These are phyloP conservation scores for Nannoperca australis DNA, from an alignment of 2,797 vertebrate genomes.

Conservation along the genomic window DNA sequence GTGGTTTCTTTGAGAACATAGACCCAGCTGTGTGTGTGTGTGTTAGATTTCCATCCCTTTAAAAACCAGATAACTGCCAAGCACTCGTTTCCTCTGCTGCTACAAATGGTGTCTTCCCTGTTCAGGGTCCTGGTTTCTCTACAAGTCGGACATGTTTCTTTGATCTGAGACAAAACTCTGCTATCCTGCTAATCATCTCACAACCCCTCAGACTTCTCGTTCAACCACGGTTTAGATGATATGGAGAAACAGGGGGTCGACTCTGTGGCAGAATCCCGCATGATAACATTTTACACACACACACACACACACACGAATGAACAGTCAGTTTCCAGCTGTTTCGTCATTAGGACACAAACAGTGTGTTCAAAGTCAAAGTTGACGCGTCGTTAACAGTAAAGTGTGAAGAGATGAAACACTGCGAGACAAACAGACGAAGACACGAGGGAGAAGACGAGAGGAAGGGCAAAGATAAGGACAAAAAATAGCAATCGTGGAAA, in stretches of 20 bases:
- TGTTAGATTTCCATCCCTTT: not conserved
- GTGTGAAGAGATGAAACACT: not conserved
- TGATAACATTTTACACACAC: not conserved
- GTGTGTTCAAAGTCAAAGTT: conserved; percentile 37
- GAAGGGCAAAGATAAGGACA: conserved; percentile 12
- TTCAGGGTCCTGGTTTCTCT: not conserved
- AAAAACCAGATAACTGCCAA: not conserved
- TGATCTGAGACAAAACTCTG: not conserved
- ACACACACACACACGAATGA: not conserved
- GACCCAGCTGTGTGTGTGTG: no score
- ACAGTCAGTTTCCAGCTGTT: conserved; percentile 8
- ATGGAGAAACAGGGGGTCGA: not conserved
- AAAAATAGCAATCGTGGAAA: not conserved
- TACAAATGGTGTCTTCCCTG: not conserved
- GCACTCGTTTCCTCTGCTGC: not conserved
- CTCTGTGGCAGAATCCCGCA: not conserved
- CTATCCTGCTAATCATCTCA: not conserved
- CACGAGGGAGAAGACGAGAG: not conserved
- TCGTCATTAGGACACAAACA: not conserved
- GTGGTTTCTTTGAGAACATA: no score
- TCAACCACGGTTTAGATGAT: not conserved
- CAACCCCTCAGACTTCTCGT: not conserved
- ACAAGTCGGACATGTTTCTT: not conserved
- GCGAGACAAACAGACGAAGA: not conserved
- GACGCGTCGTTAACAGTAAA: conserved; percentile 19